Conservation (phyloP, 2,888 invertebrate genomes). For the Biston betularia region DNA sequence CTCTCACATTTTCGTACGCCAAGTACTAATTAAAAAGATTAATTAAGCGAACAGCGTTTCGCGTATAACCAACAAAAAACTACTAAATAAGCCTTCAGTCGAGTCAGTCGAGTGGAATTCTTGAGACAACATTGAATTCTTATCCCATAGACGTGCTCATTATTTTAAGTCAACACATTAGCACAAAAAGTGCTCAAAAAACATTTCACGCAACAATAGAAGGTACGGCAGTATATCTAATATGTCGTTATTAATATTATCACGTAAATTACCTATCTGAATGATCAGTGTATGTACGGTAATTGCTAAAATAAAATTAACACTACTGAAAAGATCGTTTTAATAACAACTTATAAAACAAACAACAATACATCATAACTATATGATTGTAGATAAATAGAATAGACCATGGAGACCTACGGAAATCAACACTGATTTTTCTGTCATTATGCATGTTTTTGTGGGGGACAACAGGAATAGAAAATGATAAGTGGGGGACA, state of each 20-base stretch:
- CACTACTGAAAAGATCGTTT: too few relatives aligned
- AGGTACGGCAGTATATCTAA: neutral
- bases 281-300: neutral
- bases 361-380: too few relatives aligned
- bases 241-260: neutral
- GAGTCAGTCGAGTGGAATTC: slow-evolving; percentile 56
- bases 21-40: slow-evolving; percentile 35
- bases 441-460: too few relatives aligned
- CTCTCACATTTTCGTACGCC: slow-evolving; percentile 15
- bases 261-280: neutral
- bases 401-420: too few relatives aligned
- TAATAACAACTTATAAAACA: too few relatives aligned
- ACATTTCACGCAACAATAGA: neutral
- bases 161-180: neutral
- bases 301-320: too few relatives aligned
- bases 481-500: too few relatives aligned
- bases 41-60: slow-evolving; percentile 30
- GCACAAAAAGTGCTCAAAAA: neutral
- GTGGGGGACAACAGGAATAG: too few relatives aligned
- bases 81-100: slow-evolving; percentile 48
- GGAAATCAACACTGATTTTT: too few relatives aligned
- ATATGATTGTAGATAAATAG: too few relatives aligned
- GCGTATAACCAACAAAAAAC: slow-evolving; percentile 28
- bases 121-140: slow-evolving; percentile 45
- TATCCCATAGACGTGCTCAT: neutral